phyloP scores from a whole-genome alignment of 2,888 invertebrate genomes.

The Ophraella communa region DNA sequence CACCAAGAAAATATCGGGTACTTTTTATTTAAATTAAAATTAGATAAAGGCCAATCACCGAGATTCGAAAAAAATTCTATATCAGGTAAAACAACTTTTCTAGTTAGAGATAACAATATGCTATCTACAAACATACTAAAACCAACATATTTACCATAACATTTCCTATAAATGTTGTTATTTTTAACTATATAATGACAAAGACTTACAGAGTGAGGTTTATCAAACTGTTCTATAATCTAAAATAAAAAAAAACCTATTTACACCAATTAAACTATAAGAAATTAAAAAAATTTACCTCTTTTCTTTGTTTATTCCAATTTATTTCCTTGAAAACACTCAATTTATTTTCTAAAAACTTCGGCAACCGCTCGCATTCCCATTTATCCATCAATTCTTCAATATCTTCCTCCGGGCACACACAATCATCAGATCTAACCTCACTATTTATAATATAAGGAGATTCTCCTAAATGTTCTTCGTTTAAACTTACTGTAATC shows the following conservation, averaged over 20 bases:
- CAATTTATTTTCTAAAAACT: slow-evolving; percentile 78
- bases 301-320: slow-evolving; percentile 68
- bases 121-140: slow-evolving; percentile 96
- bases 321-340: slow-evolving; percentile 71
- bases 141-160: slow-evolving; percentile 93
- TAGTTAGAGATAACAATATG: slow-evolving; percentile 78
- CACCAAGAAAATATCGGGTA: slow-evolving; percentile 96
- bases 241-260: slow-evolving; percentile 36
- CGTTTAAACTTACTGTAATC: slow-evolving; percentile 72
- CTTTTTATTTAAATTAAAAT: slow-evolving; percentile 58
- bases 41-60: slow-evolving; percentile 92
- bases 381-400: slow-evolving; percentile 71
- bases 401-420: slow-evolving; percentile 74
- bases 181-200: slow-evolving; percentile 88
- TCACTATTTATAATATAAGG: slow-evolving; percentile 71
- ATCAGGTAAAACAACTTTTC: slow-evolving; percentile 84
- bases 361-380: slow-evolving; percentile 68
- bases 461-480: slow-evolving; percentile 67
- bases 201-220: slow-evolving; percentile 81
- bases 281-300: slow-evolving; percentile 44
- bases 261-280: not conserved
- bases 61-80: slow-evolving; percentile 90
- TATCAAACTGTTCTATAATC: slow-evolving; percentile 72
- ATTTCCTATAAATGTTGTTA: slow-evolving; percentile 84
- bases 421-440: slow-evolving; percentile 82